These are phyloP conservation scores for Sinocyclocheilus grahami DNA, from an alignment of 2,113 vertebrate genomes.

Conservation along the genomic window DNA sequence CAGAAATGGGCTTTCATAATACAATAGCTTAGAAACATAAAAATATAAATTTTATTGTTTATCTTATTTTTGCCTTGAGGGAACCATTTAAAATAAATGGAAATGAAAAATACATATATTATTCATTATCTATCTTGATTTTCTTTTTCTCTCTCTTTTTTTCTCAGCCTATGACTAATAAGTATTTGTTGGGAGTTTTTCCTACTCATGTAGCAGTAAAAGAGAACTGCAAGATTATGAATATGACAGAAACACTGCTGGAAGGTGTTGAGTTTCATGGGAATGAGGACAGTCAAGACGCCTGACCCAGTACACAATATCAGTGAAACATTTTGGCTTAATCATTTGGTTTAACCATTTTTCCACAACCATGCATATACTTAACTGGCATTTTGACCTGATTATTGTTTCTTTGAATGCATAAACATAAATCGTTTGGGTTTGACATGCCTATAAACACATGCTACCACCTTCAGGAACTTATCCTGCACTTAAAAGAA, in stretches of 20 bases:
- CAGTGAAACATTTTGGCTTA: neutral
- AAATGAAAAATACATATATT: neutral
- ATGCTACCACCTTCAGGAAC: neutral
- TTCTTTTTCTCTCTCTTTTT: neutral
- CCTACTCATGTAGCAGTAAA: slow-evolving; percentile 24
- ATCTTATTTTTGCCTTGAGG: neutral
- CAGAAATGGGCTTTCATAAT: neutral
- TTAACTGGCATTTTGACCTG: neutral
- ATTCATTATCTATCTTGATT: neutral
- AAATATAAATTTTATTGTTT: too few species aligned
- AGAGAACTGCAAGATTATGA: slow-evolving; percentile 40
- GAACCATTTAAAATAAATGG: too few species aligned
- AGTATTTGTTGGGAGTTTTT: slow-evolving; percentile 6
- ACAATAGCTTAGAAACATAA: neutral
- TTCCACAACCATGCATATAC: neutral
- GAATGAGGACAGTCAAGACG: slow-evolving; percentile 53
- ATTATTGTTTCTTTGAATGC: slow-evolving; percentile 3
- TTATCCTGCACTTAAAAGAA: neutral
- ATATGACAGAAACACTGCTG: slow-evolving; percentile 40
- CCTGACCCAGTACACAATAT: slow-evolving; percentile 30
- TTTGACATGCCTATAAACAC: neutral
- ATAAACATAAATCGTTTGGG: neutral
- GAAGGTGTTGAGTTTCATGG: slow-evolving; percentile 52
- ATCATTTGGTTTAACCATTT: neutral
- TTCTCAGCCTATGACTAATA: neutral